phyloP scores from a whole-genome alignment of 2,113 vertebrate species.

The Actenoides hombroni region DNA sequence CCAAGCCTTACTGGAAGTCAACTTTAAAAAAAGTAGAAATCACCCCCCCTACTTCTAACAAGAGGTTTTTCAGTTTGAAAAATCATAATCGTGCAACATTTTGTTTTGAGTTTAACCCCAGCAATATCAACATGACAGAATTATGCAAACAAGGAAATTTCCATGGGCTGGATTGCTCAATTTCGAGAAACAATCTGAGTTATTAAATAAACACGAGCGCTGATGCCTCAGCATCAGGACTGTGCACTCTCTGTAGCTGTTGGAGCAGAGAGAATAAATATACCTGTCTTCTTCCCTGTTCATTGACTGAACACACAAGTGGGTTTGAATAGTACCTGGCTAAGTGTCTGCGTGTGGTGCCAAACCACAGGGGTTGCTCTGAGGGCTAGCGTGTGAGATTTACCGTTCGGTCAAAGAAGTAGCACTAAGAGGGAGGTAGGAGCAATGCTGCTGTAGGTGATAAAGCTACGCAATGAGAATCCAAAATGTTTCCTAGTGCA shows the following conservation, averaged over 20 bases:
- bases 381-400: not conserved
- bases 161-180: conserved; percentile 24
- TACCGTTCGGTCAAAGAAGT: not conserved
- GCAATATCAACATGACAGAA: not conserved
- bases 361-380: not conserved
- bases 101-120: conserved; percentile 26
- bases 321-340: not conserved
- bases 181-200: conserved; percentile 1
- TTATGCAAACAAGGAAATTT: conserved; percentile 61
- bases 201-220: not conserved
- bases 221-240: not conserved
- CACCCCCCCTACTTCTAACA: not conserved
- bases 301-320: not conserved
- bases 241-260: not conserved
- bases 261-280: conserved; percentile 36
- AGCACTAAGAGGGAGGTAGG: not conserved
- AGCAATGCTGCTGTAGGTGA: not conserved
- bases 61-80: conserved; percentile 39
- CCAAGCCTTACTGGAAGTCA: conserved; percentile 14
- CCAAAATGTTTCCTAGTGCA: not conserved
- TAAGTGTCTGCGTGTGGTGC: not conserved
- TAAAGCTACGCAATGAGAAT: not conserved
- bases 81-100: not conserved
- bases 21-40: not conserved
- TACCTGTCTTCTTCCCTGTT: conserved; percentile 5